Base-by-base conservation (phyloP, 2,797 vertebrate species). In the Chiroxiphia lanceolata region DNA sequence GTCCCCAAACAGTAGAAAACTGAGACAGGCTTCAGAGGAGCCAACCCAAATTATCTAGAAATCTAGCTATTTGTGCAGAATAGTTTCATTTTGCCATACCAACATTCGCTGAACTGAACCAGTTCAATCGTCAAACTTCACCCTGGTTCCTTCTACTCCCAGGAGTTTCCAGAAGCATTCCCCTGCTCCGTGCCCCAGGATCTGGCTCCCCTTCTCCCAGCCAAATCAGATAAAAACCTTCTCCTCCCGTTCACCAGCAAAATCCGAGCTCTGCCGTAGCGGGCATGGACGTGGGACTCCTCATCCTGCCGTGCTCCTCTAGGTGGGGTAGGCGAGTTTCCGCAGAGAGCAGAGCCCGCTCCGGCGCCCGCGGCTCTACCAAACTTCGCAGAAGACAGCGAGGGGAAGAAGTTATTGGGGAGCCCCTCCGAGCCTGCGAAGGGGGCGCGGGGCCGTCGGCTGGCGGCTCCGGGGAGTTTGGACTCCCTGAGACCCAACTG, bases 271-370 rank as follows among this genome's bases (percentile, higher is more conserved):
- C 14, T 3, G 15, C n/a, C 2, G 63, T 4, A 26, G 61, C 29
- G 2, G 65, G 53, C 17, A 48, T 29, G 60, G 72, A 5, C 33
- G 47, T 4, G 10, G 44, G 16, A 64, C 68, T 42, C 84, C 67
- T 84, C 78, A 63, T 95, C 64, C 96, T 45, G 47, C 87, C 10
- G 69, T 33, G 82, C 81, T 89, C 98, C 98, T 97, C 98, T 98
- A 98, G 98, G 79, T 97, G 98, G 98, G 92, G 97, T 64, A 86
- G 95, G 96, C 60, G 97, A 97, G 97, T 97, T 95, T 94, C 54
- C 21, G 18, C 87, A 65, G 71, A 74, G 42, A 82, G 83, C 15
- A 44, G 83, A 94, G 86, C 88, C 69, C 80, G 53, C 70, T n/a
- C 54, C 23, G 10, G 23, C 59, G 54, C 79, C 72, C 79, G 59